Conservation (phyloP, 2,888 invertebrate species). For the Cremastinae sp. region DNA sequence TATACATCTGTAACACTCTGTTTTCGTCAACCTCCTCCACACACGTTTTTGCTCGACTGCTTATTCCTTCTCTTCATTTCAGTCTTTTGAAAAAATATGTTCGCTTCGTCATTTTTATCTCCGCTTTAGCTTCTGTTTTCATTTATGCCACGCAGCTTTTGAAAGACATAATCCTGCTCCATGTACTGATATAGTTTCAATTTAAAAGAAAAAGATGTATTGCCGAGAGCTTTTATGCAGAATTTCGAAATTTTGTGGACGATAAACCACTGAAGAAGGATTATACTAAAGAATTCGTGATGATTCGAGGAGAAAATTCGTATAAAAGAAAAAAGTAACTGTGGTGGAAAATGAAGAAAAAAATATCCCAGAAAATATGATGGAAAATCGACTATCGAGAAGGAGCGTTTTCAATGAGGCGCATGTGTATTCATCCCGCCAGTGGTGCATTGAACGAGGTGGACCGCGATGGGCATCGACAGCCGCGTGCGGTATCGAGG, state of each 20-base stretch:
- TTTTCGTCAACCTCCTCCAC: no score
- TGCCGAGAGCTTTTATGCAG: no score
- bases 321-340: slow-evolving; percentile 15
- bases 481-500: slow-evolving; percentile 44
- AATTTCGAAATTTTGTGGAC: slow-evolving; percentile 26
- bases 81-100: no score
- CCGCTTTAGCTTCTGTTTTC: no score
- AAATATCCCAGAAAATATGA: not conserved
- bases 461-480: slow-evolving; percentile 31
- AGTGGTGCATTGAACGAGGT: slow-evolving; percentile 38
- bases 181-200: no score
- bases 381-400: not conserved
- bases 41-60: no score
- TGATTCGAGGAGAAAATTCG: not conserved
- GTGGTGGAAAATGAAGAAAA: slow-evolving; percentile 16
- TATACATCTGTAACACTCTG: no score
- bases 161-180: no score
- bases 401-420: slow-evolving; percentile 14
- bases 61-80: no score
- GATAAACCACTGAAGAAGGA: slow-evolving; percentile 14
- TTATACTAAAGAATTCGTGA: not conserved
- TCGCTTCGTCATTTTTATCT: no score
- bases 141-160: no score
- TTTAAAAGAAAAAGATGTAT: no score
- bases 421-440: slow-evolving; percentile 4